Conservation (phyloP, 2,888 invertebrate genomes). For the Agrochola macilenta region DNA sequence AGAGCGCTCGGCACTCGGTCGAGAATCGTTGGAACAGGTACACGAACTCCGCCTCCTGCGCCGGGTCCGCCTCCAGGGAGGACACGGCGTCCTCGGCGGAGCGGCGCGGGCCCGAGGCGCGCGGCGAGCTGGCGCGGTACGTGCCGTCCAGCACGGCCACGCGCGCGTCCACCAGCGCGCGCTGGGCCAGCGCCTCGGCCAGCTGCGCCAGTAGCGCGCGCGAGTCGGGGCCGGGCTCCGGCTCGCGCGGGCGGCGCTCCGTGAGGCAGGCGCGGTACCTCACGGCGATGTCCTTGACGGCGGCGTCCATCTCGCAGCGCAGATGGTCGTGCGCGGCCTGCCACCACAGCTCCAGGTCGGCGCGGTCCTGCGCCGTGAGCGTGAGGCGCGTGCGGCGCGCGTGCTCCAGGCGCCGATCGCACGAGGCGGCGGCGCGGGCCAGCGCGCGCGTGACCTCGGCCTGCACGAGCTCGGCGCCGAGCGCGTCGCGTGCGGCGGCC, state of each 20-base stretch:
- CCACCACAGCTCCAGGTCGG: constrained; percentile 94
- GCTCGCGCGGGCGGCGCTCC: constrained; percentile 66
- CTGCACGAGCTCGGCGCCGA: constrained; percentile 94
- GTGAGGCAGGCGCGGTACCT: constrained; percentile 92
- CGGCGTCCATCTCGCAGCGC: constrained; percentile 93
- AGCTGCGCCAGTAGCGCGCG: constrained; percentile 74
- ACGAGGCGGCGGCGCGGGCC: constrained; percentile 92
- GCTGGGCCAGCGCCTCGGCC: constrained; percentile 76
- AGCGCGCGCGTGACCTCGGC: constrained; percentile 94
- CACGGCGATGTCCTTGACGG: constrained; percentile 92
- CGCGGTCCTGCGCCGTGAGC: constrained; percentile 92
- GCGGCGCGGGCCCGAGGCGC: constrained; percentile 65
- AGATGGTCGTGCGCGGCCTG: constrained; percentile 93
- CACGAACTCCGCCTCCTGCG: constrained; percentile 92
- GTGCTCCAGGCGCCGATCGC: constrained; percentile 91
- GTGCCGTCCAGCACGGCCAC: constrained; percentile 92
- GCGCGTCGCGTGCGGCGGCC: constrained; percentile 93
- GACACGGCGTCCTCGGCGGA: constrained; percentile 83
- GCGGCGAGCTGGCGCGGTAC: constrained; percentile 79
- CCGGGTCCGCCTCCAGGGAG: constrained; percentile 90
- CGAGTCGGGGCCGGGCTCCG: constrained; percentile 84
- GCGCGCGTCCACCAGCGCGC: constrained; percentile 93
- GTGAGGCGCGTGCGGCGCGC: constrained; percentile 91
- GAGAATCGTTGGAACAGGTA: constrained; percentile 92
- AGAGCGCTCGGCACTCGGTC: constrained; percentile 91